A percentile compares a stretch with the other conserved stretches of the same genome.
These are phyloP conservation scores for Dromaius novaehollandiae DNA, from an alignment of 2,113 vertebrate genomes.

Conservation along the genomic window DNA sequence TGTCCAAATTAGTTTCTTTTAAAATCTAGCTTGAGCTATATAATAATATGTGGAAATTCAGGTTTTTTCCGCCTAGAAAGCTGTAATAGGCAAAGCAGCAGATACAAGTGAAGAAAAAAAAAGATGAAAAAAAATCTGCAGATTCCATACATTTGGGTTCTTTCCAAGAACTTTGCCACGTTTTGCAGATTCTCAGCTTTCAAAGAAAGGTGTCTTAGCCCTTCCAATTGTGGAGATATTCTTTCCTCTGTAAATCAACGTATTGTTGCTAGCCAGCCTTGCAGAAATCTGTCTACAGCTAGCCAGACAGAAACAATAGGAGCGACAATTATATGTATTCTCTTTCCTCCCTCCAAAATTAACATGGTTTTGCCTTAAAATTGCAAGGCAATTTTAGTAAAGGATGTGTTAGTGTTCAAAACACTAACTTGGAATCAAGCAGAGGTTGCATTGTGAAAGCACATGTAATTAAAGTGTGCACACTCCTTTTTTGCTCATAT, in stretches of 20 bases:
- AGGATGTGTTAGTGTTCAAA: background rate
- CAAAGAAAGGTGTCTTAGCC: slow-evolving; percentile 17
- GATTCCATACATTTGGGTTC: slow-evolving; percentile 57
- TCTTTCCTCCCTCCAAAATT: slow-evolving; percentile 16
- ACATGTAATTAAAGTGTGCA: background rate
- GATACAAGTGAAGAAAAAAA: background rate
- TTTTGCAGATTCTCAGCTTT: slow-evolving; percentile 56
- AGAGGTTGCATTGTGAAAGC: background rate
- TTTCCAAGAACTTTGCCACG: slow-evolving; percentile 70
- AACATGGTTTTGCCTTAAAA: slow-evolving; percentile 16
- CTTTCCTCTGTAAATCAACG: slow-evolving; percentile 69
- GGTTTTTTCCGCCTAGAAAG: slow-evolving; percentile 25
- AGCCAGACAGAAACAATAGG: slow-evolving; percentile 60
- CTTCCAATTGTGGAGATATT: slow-evolving; percentile 29
- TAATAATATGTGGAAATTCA: background rate
- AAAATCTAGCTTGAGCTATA: slow-evolving; percentile 29
- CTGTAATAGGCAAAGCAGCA: slow-evolving; percentile 35
- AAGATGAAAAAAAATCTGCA: background rate
- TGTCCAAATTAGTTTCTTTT: slow-evolving; percentile 60
- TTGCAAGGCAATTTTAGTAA: background rate
- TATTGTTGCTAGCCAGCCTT: slow-evolving; percentile 60
- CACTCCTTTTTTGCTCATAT: background rate
- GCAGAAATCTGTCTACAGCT: slow-evolving; percentile 62
- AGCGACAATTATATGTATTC: background rate
- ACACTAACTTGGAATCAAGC: background rate